A percentile compares a stretch with the other conserved stretches of the same genome.
Conservation (phyloP, 2,113 vertebrate species). For the Nymphicus hollandicus region DNA sequence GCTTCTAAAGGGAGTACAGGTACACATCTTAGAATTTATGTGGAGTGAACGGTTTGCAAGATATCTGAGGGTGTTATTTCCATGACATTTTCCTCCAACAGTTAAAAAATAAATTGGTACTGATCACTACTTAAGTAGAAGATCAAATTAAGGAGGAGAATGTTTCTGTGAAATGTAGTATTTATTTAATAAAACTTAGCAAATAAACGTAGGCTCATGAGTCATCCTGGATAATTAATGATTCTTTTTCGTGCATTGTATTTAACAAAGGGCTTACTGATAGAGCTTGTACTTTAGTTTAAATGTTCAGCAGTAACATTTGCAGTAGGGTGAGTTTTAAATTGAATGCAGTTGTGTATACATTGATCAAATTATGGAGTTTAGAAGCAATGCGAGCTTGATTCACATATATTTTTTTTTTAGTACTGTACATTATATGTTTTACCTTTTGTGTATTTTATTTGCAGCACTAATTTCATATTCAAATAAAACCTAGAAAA, state of each 20-base stretch:
- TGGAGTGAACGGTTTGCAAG: not conserved
- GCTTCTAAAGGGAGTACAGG: not conserved
- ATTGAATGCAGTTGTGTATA: not conserved
- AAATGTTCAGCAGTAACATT: not conserved
- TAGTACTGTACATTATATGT: not conserved
- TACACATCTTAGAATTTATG: not conserved
- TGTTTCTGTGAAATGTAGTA: not conserved
- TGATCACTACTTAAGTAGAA: not conserved
- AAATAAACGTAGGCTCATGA: not conserved
- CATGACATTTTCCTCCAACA: not conserved
- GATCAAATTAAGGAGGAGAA: not conserved
- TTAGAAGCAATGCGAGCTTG: not conserved
- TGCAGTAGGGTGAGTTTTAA: not conserved
- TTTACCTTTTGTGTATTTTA: not conserved
- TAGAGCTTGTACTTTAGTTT: not conserved
- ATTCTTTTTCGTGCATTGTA: not conserved
- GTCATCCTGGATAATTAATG: not conserved
- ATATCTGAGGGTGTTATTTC: not conserved
- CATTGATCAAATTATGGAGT: not conserved
- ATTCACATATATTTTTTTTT: not conserved
- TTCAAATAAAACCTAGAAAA: not conserved
- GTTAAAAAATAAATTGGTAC: not conserved
- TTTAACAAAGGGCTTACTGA: not conserved
- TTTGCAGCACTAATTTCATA: not conserved
- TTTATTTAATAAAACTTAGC: conserved; percentile 28